Conservation (phyloP, 2,113 vertebrate genomes). For the Xiphias gladius region DNA sequence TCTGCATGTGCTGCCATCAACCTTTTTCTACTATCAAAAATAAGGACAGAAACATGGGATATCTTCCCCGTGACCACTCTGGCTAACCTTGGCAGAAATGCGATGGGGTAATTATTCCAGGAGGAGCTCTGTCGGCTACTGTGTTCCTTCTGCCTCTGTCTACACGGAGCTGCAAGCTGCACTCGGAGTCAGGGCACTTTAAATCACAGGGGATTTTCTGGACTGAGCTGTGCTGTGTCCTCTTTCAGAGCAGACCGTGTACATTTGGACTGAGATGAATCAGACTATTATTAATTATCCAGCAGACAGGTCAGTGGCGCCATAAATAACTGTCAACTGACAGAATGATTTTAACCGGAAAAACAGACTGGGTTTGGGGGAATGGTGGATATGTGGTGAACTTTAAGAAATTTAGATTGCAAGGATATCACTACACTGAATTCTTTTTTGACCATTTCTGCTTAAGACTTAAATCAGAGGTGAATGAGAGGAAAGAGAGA, state of each 20-base stretch:
- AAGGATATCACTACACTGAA: slow-evolving; percentile 19
- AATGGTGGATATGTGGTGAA: slow-evolving; percentile 31
- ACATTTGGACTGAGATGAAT: slow-evolving; percentile 80
- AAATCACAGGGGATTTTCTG: slow-evolving; percentile 66
- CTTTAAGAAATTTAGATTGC: slow-evolving; percentile 46
- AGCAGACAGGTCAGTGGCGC: slow-evolving; percentile 53
- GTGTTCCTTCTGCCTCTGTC: slow-evolving; percentile 28
- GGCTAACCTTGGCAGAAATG: slow-evolving; percentile 33
- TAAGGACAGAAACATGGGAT: slow-evolving; percentile 22
- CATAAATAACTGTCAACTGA: slow-evolving; percentile 76
- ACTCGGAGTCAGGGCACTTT: slow-evolving; percentile 42
- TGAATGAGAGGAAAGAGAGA: slow-evolving; percentile 15
- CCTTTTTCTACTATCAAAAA: not conserved
- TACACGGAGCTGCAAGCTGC: slow-evolving; percentile 27
- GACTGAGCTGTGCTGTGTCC: slow-evolving; percentile 58
- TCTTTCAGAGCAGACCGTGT: slow-evolving; percentile 55
- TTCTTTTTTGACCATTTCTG: slow-evolving; percentile 15
- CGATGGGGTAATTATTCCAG: slow-evolving; percentile 36
- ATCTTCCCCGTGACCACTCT: not conserved
- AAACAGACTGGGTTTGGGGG: slow-evolving; percentile 61
- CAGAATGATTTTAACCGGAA: slow-evolving; percentile 69
- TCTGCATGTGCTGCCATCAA: not conserved
- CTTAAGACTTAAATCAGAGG: slow-evolving; percentile 7
- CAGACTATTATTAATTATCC: slow-evolving; percentile 82
- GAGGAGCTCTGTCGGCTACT: slow-evolving; percentile 43